These are phyloP conservation scores for Donacobius atricapilla DNA, from an alignment of 2,113 vertebrate species.

Conservation along the genomic window DNA sequence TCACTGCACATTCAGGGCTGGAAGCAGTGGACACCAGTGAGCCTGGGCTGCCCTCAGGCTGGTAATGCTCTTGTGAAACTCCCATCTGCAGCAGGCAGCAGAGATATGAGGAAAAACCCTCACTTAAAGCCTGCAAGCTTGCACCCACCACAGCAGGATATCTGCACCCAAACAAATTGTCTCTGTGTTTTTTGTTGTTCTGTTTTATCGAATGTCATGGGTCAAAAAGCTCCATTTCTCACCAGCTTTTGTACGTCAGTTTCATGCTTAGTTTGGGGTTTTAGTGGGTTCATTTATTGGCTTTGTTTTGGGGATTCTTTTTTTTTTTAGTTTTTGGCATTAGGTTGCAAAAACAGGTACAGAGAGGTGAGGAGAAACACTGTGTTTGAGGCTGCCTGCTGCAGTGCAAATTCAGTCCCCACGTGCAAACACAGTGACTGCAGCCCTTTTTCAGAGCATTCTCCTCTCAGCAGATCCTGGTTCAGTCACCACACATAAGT, in stretches of 20 bases:
- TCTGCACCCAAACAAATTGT: background rate
- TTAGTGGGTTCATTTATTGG: no score
- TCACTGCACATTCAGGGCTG: background rate
- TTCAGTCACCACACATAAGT: background rate
- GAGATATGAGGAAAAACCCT: background rate
- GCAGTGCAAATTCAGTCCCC: background rate
- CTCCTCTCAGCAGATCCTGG: background rate
- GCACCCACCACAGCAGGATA: background rate
- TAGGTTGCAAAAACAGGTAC: background rate
- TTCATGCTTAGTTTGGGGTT: background rate
- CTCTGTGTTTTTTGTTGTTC: no score
- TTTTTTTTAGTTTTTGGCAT: background rate
- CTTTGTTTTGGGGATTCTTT: no score
- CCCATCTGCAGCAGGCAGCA: background rate
- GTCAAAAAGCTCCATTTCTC: background rate
- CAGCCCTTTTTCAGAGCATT: background rate
- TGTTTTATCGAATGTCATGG: fast-evolving
- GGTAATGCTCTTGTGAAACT: background rate
- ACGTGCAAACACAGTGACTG: fast-evolving
- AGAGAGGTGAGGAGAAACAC: background rate
- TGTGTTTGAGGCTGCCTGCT: background rate
- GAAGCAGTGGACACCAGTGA: background rate
- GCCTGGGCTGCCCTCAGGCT: background rate
- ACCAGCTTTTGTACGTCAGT: fast-evolving
- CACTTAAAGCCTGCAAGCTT: background rate